phyloP scores from a whole-genome alignment of 1,140 invertebrate species.

The Diabrotica virgifera region DNA sequence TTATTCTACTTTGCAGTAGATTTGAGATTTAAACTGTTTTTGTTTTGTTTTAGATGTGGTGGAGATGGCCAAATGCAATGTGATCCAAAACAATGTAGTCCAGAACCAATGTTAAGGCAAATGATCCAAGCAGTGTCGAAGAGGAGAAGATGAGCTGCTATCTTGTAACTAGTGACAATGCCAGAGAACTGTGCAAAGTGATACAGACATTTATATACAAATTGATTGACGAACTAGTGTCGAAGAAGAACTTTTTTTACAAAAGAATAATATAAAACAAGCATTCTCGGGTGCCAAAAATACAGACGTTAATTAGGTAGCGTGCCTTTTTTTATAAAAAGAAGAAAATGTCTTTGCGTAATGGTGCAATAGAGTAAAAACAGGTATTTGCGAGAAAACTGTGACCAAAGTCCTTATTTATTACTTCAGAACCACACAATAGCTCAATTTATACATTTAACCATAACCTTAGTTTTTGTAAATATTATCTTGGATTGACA shows the following conservation, averaged over 20 bases:
- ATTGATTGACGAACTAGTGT: slow-evolving; percentile 40
- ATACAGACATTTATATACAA: slow-evolving; percentile 42
- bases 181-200: slow-evolving; percentile 35
- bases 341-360: slow-evolving; percentile 14
- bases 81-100: slow-evolving; percentile 82
- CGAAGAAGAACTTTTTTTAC: slow-evolving; percentile 27
- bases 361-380: slow-evolving; percentile 11
- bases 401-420: too few species aligned
- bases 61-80: slow-evolving; percentile 89
- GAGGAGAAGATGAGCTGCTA: slow-evolving; percentile 59
- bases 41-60: slow-evolving; percentile 68
- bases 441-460: too few species aligned
- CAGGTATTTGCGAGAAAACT: not conserved
- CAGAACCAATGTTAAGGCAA: slow-evolving; percentile 82
- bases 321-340: slow-evolving; percentile 41
- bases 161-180: slow-evolving; percentile 40
- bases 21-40: not conserved
- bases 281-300: slow-evolving; percentile 50
- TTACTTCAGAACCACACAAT: too few species aligned
- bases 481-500: too few species aligned
- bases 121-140: slow-evolving; percentile 77
- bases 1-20: too few species aligned
- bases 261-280: slow-evolving; percentile 25
- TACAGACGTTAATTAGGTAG: slow-evolving; percentile 37
- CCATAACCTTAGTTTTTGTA: too few species aligned